Evolutionary conservation across 2,888 invertebrate genomes (phyloP), one percentile per base, ranked within the genome.

Genomic region (Apomyelois bistriatella): DNA sequence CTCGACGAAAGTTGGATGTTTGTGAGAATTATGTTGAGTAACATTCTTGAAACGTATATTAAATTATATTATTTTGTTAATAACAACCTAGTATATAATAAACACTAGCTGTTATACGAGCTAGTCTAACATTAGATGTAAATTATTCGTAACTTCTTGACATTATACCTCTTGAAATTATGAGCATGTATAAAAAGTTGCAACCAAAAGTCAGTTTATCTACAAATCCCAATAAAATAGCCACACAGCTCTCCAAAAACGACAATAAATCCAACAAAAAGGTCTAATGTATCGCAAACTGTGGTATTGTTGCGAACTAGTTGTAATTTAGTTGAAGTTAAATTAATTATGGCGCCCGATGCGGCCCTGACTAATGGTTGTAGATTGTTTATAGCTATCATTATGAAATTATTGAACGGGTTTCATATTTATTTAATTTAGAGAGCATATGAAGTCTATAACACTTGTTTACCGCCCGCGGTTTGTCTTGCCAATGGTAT

Each of bases 331-430:
- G 15, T 32, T 46, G 15, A 32, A 46, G 15, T 43, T 43, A 30
- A 43, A 43, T 46, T 46, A 46, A 35, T 35, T 46, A 15, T 35
- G 13, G 32, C 15, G 12, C 32, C 32, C 46, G 46, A 16, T 46
- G 46, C 32, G 46, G 32, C 32, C 32, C 10, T 28, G 12, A 6
- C 46, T 35, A 35, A 46, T 35, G 46, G 35, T 15, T 8, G 10
- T 13, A 15, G 32, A 16, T 46, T 46, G 46, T 46, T 46, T 46
- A 46, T 30, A 3, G 46, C 46, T 10, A 30, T 46, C 16, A 46
- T 46, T 46, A 46, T 46, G 46, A 32, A 32, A 46, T 46, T 46
- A 46, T 46, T 46, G 46, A 32, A 46, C 32, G 12, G 5, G 9
- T 15, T 32, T 46, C 10, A 28, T 22, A 43, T 43, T 43, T 43